Conservation (phyloP, 2,888 invertebrate genomes). For the Scaptomyza caliginosa region DNA sequence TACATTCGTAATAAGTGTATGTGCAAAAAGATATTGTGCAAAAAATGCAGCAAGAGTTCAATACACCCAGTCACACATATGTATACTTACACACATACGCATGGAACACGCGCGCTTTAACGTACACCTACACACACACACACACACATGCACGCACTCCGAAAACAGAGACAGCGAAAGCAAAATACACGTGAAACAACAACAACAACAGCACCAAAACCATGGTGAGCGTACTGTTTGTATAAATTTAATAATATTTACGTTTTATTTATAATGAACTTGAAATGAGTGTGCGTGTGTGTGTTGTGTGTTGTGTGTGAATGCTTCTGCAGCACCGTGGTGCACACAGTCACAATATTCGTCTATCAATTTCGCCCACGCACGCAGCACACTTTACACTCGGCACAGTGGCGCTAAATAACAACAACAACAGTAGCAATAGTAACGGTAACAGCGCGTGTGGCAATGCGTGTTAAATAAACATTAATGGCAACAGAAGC, state of each 20-base stretch:
- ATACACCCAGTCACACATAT: slow-evolving; percentile 54
- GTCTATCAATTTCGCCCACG: slow-evolving; percentile 4
- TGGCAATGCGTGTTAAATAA: slow-evolving; percentile 76
- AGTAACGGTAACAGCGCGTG: slow-evolving; percentile 54
- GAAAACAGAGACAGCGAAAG: slow-evolving; percentile 10
- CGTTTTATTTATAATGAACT: slow-evolving; percentile 78
- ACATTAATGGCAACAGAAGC: slow-evolving; percentile 64
- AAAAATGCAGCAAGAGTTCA: slow-evolving; percentile 77
- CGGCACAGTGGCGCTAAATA: slow-evolving; percentile 28
- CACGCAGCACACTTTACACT: slow-evolving; percentile 31
- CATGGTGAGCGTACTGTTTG: slow-evolving; percentile 42
- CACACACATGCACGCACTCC: slow-evolving; percentile 18
- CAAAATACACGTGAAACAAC: slow-evolving; percentile 38
- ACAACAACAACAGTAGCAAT: slow-evolving; percentile 20
- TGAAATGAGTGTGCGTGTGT: slow-evolving; percentile 47
- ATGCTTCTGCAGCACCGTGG: slow-evolving; percentile 45
- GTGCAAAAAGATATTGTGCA: slow-evolving; percentile 60
- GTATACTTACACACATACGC: slow-evolving; percentile 30
- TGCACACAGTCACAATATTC: slow-evolving; percentile 11
- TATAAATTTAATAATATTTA: slow-evolving; percentile 77
- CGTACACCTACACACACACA: slow-evolving; percentile 33
- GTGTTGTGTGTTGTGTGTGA: not conserved
- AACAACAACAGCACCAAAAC: slow-evolving; percentile 10
- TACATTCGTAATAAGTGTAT: slow-evolving; percentile 31
- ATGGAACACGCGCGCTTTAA: slow-evolving; percentile 39